Percentiles rank a stretch among this genome's conserved stretches.
Conservation (phyloP, 2,113 vertebrate species). For the Hydrochoerus hydrochaeris region DNA sequence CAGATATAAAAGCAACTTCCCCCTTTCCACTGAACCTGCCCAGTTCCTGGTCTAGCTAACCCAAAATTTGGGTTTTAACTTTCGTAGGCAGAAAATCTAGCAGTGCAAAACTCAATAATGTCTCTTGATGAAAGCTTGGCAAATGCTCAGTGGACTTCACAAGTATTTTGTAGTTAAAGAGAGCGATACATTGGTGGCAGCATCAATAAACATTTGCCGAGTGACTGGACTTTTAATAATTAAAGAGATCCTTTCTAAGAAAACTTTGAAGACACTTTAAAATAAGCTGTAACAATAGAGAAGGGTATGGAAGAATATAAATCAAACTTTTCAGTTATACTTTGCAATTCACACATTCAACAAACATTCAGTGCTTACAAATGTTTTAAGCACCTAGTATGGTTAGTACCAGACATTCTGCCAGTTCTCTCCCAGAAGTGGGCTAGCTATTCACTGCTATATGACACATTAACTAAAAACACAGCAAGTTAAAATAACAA, state of each 20-base stretch:
- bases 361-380: background rate
- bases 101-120: slow-evolving; percentile 1
- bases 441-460: background rate
- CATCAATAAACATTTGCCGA: slow-evolving; percentile 43
- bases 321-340: slow-evolving; percentile 34
- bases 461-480: slow-evolving; percentile 38
- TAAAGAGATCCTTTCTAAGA: slow-evolving; percentile 57
- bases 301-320: background rate
- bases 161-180: slow-evolving; percentile 18
- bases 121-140: background rate
- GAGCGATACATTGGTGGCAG: background rate
- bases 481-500: background rate
- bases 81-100: background rate
- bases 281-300: background rate
- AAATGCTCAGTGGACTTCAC: background rate
- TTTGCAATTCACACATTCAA: background rate
- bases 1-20: background rate
- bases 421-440: background rate
- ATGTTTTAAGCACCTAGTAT: background rate
- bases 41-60: background rate
- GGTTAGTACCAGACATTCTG: background rate
- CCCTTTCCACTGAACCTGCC: background rate
- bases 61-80: slow-evolving; percentile 19
- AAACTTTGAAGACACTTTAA: slow-evolving; percentile 33
- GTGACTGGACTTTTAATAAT: slow-evolving; percentile 61